Percentiles rank a stretch among this genome's conserved stretches.
These are phyloP conservation scores for Chymomyza procnemis DNA, from an alignment of 2,888 invertebrate genomes.

Conservation along the genomic window DNA sequence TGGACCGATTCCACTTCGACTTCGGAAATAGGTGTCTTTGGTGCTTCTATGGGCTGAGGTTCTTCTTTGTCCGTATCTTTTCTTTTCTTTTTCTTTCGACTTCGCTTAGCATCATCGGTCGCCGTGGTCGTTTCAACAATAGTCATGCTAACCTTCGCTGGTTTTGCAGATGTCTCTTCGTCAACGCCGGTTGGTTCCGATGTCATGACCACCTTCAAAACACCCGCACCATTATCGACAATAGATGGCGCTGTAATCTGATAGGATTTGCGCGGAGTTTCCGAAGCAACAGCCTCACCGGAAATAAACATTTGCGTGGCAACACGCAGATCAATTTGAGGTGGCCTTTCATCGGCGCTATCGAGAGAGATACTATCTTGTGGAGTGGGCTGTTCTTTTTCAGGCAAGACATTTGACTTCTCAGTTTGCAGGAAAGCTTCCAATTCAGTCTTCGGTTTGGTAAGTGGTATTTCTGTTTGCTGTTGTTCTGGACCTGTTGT, in stretches of 20 bases:
- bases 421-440: conserved; percentile 33
- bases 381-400: no score
- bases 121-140: conserved; percentile 74
- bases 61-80: conserved; percentile 77
- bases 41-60: conserved; percentile 52
- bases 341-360: conserved; percentile 1
- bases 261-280: conserved; percentile 62
- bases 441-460: conserved; percentile 26
- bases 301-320: conserved; percentile 76
- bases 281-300: conserved; percentile 63
- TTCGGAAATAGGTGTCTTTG: conserved; percentile 42
- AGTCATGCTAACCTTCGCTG: conserved; percentile 74
- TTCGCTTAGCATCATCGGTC: conserved; percentile 80
- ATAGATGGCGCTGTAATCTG: conserved; percentile 78
- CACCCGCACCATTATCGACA: conserved; percentile 73
- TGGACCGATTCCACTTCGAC: conserved; percentile 74
- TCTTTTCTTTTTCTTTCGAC: conserved; percentile 84
- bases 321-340: conserved; percentile 59
- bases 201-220: conserved; percentile 69
- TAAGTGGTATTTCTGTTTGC: background rate
- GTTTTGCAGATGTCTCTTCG: conserved; percentile 17
- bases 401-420: conserved; percentile 10
- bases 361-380: background rate
- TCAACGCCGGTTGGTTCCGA: conserved; percentile 20
- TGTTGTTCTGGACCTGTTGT: background rate